Evolutionary conservation across 2,888 invertebrate species (phyloP).

Genomic region (Thumatha senex): DNA sequence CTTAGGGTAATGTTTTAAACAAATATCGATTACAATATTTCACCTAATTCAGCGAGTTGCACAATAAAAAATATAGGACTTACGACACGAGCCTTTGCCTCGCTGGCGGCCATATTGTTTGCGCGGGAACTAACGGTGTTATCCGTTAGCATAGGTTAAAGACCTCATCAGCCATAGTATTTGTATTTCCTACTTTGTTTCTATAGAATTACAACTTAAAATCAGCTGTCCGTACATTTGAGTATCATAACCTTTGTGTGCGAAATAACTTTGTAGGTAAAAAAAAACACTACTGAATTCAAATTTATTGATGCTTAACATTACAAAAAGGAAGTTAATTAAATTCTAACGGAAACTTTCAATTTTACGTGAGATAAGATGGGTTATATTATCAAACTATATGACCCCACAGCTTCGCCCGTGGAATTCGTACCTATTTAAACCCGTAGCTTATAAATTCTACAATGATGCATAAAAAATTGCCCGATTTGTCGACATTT

Average conservation of each 20-base stretch:
- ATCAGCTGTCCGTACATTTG: conserved; percentile 19
- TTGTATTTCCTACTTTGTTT: conserved; percentile 19
- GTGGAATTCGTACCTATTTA: too few relatives aligned
- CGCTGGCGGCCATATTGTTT: conserved; percentile 51
- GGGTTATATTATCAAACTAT: too few relatives aligned
- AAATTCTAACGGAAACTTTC: neutral
- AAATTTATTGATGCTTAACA: neutral
- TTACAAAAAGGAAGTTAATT: conserved; percentile 1
- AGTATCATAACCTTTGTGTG: conserved; percentile 35
- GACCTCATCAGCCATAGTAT: conserved; percentile 39
- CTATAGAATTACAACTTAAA: conserved; percentile 24
- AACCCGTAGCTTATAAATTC: too few relatives aligned
- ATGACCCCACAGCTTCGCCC: too few relatives aligned
- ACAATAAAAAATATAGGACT: conserved; percentile 34
- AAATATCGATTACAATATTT: conserved; percentile 8
- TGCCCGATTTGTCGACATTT: too few relatives aligned
- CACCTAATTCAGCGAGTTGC: conserved; percentile 14
- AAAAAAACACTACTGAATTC: conserved; percentile 5
- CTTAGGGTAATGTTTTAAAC: neutral
- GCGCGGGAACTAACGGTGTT: conserved; percentile 56
- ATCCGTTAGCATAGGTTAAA: conserved; percentile 53
- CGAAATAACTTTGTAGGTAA: conserved; percentile 30
- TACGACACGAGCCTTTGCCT: conserved; percentile 35
- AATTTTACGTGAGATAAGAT: neutral
- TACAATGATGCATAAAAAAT: too few relatives aligned